Base-by-base conservation (phyloP, 2,888 invertebrate genomes). In the Hydrotaea diabolus region DNA sequence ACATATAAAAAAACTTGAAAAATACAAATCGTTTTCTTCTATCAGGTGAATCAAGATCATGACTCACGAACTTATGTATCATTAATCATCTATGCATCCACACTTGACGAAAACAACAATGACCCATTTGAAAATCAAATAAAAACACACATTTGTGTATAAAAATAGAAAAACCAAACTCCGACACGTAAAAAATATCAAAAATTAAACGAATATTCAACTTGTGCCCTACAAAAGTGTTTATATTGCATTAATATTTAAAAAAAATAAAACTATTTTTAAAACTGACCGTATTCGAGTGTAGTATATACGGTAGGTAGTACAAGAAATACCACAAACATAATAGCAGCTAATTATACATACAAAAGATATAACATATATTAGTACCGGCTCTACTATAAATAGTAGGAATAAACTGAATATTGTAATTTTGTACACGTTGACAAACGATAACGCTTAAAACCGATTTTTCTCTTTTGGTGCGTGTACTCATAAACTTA, bases 91-190 rank as follows among this genome's bases (percentile, higher is more conserved):
- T 4, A 4, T 15, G 49, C 39, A 75, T 31, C 74, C 64, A 83
- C 55, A 31, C 49, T 71, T 21, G 46, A 31, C 7, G 69, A 55
- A 31, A 7, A 71, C 39, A 66, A 72, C 46, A 75, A 75, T n/a
- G 21, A 55, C 55, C 55, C 55, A 57, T 15, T 49, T 49, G 49
- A 49, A 49, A 49, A 49, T 49, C 13, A n/a, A 49, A 49, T 13
- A 49, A n/a, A 55, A 19, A 17, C 55, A 55, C 2, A 55, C 17
- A 7, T 21, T 4, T 31, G 31, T 31, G 31, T 31, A 55, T 21
- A 55, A 9, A 55, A 59, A 59, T 26, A 59, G 15, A 39, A 11
- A 11, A 55, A 23, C 2, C 2, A 31, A 31, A 4, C 2, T 59
- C 19, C 53, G 17, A 53, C 4, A n/a, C n/a, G n/a, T n/a, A n/a